Conservation (phyloP, 2,113 vertebrate genomes). For the Pollimyrus isidori region DNA sequence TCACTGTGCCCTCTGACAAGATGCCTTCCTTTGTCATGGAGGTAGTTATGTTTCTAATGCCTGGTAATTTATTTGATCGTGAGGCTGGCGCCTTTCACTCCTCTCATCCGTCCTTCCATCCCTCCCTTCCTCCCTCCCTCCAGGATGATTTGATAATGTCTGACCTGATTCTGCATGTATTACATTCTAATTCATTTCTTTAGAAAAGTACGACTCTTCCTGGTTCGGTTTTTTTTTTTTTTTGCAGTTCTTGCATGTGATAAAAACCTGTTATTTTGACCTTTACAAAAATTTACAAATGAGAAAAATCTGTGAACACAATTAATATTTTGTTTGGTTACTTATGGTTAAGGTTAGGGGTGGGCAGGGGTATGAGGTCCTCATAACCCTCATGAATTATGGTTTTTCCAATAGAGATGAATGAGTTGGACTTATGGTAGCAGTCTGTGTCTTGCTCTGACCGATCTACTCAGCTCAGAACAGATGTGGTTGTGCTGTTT, state of each 20-base stretch:
- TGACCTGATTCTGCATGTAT: constrained; percentile 7
- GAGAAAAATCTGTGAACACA: no score
- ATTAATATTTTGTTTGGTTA: no score
- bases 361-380: no score
- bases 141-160: neutral
- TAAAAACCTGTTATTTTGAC: no score
- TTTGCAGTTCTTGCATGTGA: no score
- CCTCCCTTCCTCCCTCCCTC: neutral
- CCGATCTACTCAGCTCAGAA: neutral
- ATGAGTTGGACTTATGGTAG: no score
- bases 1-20: constrained; percentile 6
- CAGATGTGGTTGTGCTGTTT: neutral
- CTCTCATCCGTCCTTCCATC: no score
- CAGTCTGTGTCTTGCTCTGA: neutral
- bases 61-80: neutral
- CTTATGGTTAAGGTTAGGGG: no score
- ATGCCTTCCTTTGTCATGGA: neutral
- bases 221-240: neutral
- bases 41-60: neutral
- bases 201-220: neutral
- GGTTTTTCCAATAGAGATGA: no score
- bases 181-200: neutral
- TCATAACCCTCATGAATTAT: no score
- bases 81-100: neutral
- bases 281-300: no score